A percentile compares a stretch with the other conserved stretches of the same genome.
phyloP scores from a whole-genome alignment of 2,113 vertebrate species.

The Chaenocephalus aceratus region DNA sequence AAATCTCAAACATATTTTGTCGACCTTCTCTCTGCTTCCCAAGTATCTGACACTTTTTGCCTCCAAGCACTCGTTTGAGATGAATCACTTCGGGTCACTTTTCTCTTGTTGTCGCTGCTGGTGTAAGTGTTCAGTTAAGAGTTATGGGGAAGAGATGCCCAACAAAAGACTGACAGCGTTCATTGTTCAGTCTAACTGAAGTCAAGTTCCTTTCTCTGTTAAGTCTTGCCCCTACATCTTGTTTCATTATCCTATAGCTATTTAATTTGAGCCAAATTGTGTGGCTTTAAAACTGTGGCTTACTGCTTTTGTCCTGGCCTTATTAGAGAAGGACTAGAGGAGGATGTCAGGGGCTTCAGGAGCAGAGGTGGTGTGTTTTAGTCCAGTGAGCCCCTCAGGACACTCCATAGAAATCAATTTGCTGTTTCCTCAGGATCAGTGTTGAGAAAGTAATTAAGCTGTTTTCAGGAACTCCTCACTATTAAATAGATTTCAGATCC shows the following conservation, averaged over 20 bases:
- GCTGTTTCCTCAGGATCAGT: conserved; percentile 56
- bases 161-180: background rate
- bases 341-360: conserved; percentile 10
- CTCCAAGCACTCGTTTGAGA: conserved; percentile 13
- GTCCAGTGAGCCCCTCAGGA: conserved; percentile 52
- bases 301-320: background rate
- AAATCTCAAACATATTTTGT: background rate
- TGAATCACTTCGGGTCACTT: conserved; percentile 27
- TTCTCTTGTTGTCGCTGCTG: conserved; percentile 14
- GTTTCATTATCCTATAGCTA: background rate
- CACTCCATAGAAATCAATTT: conserved; percentile 64
- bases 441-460: conserved; percentile 73
- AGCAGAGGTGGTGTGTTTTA: conserved; percentile 14
- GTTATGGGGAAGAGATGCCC: background rate
- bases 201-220: background rate
- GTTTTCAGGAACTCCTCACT: conserved; percentile 70
- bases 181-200: background rate
- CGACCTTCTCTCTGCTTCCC: background rate
- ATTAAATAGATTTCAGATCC: conserved; percentile 68
- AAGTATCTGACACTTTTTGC: conserved; percentile 1
- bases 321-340: background rate
- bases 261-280: background rate
- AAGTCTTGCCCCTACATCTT: background rate
- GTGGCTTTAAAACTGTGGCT: background rate
- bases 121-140: background rate